These are phyloP conservation scores for Julus scanicus DNA, from an alignment of 2,888 invertebrate species.

Conservation along the genomic window DNA sequence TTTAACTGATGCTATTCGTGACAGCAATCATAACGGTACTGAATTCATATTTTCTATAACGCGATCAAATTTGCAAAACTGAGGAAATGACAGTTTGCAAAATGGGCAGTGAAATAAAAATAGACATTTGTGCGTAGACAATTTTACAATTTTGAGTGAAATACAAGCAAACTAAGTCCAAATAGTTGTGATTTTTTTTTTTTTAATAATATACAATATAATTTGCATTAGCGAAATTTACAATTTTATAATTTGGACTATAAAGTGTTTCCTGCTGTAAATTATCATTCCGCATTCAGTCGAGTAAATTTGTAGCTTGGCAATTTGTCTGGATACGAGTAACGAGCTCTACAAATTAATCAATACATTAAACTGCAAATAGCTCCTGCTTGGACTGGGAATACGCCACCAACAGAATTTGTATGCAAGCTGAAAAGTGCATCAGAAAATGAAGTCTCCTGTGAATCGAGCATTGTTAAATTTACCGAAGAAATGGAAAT, in stretches of 20 bases:
- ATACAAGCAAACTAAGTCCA: too few species aligned
- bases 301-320: neutral
- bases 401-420: conserved; percentile 9
- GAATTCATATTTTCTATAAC: neutral
- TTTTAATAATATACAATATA: too few species aligned
- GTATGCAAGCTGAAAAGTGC: neutral
- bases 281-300: too few species aligned
- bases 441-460: neutral
- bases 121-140: too few species aligned
- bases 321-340: neutral
- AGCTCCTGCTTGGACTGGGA: neutral
- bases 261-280: neutral
- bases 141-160: too few species aligned
- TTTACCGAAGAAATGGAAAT: neutral
- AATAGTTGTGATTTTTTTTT: too few species aligned
- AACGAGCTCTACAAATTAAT: neutral
- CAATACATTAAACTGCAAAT: neutral
- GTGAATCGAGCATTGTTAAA: neutral
- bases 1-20: neutral
- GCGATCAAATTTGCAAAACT: neutral
- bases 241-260: too few species aligned
- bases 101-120: neutral
- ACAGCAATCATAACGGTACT: neutral
- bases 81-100: too few species aligned
- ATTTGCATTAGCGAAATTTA: too few species aligned